Evolutionary conservation across 2,797 vertebrate species (phyloP).

Genomic region (Pipistrellus kuhlii): DNA sequence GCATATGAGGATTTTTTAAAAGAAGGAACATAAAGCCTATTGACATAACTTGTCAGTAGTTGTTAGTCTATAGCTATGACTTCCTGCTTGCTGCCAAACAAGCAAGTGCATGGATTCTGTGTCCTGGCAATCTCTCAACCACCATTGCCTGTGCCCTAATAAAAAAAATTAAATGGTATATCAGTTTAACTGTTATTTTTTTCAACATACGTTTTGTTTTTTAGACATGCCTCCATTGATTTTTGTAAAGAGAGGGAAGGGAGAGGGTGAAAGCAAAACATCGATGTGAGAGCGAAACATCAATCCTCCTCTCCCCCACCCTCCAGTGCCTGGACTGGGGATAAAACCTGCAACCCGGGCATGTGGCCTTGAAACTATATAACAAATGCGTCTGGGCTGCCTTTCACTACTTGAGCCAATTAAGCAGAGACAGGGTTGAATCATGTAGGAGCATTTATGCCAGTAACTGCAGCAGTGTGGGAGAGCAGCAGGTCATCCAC

Average conservation of each 20-base stretch:
- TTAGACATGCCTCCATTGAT: background rate
- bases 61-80: constrained; percentile 48
- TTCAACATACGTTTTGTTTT: constrained; percentile 27
- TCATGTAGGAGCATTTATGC: no score
- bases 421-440: no score
- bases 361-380: background rate
- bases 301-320: background rate
- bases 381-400: no score
- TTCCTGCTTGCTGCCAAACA: constrained; percentile 55
- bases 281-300: background rate
- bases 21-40: background rate
- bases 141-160: background rate
- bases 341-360: background rate
- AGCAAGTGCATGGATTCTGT: constrained; percentile 1
- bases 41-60: constrained; percentile 63
- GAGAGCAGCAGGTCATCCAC: no score
- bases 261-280: no score
- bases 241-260: background rate
- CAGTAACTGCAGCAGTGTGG: no score
- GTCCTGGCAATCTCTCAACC: background rate
- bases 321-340: no score
- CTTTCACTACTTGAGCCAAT: no score
- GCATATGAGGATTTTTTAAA: background rate
- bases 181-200: constrained; percentile 13
- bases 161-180: constrained; percentile 23